phyloP scores from a whole-genome alignment of 1,140 invertebrate species.

The Gonatopus flavifemur region DNA sequence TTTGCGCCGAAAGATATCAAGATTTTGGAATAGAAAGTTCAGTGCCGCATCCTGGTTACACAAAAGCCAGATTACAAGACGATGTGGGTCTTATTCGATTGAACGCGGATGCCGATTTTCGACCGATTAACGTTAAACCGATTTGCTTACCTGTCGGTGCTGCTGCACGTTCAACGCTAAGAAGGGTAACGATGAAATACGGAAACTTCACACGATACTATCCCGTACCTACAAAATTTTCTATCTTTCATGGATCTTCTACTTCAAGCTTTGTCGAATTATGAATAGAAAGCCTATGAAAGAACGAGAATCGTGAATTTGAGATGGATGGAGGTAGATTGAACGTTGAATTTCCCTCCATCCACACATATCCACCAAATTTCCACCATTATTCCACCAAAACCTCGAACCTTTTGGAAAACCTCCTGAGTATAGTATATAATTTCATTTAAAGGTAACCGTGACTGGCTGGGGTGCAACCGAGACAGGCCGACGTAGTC shows the following conservation, averaged over 20 bases:
- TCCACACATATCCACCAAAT: no score
- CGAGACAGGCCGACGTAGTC: conserved; percentile 50
- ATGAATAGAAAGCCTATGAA: not conserved
- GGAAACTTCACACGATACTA: not conserved
- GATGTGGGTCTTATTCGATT: conserved; percentile 69
- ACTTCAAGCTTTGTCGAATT: not conserved
- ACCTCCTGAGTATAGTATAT: no score
- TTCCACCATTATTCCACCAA: no score
- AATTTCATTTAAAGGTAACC: conserved; percentile 24
- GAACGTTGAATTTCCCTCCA: no score
- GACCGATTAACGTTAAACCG: conserved; percentile 55
- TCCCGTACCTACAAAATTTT: not conserved
- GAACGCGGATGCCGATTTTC: conserved; percentile 54
- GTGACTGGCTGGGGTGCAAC: conserved; percentile 67
- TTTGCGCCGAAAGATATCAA: conserved; percentile 63
- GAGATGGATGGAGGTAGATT: not conserved
- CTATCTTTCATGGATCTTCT: not conserved
- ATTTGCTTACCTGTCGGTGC: conserved; percentile 62
- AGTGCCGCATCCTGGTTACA: conserved; percentile 62
- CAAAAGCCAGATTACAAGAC: conserved; percentile 51
- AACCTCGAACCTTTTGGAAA: no score
- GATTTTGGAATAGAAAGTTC: conserved; percentile 61
- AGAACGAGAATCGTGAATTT: not conserved
- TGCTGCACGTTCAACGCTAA: conserved; percentile 16
- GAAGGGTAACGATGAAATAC: conserved; percentile 27